These are phyloP conservation scores for Merops nubicus DNA, from an alignment of 2,113 vertebrate genomes.

Conservation along the genomic window DNA sequence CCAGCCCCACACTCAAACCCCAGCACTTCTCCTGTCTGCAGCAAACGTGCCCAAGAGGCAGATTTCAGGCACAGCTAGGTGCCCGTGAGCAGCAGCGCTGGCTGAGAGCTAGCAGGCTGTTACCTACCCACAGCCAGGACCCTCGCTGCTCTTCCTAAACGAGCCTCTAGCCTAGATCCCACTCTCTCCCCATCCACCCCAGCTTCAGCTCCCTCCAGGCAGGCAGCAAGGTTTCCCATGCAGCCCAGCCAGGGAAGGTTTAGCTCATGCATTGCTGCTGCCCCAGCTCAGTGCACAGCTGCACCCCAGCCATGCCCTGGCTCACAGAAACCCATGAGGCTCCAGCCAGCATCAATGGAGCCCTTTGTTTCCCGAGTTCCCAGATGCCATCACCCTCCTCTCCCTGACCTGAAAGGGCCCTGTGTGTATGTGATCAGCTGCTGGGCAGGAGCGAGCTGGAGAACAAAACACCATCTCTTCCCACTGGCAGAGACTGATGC, in stretches of 20 bases:
- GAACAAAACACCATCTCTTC: conserved; percentile 75
- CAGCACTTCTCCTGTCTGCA: rapidly evolving
- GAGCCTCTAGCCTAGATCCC: neutral
- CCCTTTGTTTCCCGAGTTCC: conserved; percentile 67
- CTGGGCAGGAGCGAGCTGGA: conserved; percentile 11
- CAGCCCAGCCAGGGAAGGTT: neutral
- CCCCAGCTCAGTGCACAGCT: neutral
- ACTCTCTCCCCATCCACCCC: neutral
- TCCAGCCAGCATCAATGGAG: conserved; percentile 51
- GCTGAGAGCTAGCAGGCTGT: neutral
- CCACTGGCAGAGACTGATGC: conserved; percentile 31
- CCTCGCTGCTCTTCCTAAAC: neutral
- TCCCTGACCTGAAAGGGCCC: conserved; percentile 65
- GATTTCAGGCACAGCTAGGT: neutral
- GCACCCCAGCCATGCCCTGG: neutral
- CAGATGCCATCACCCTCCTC: conserved; percentile 69
- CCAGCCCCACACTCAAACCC: rapidly evolving
- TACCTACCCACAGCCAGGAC: neutral
- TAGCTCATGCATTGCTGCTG: neutral
- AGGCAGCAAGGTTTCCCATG: neutral
- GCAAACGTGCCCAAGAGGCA: neutral
- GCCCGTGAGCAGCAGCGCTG: rapidly evolving
- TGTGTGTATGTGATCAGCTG: conserved; percentile 58
- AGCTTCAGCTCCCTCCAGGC: rapidly evolving
- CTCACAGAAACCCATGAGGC: conserved; percentile 39